These are phyloP conservation scores for Bubo blakistoni DNA, from an alignment of 2,113 vertebrate species.

Conservation along the genomic window DNA sequence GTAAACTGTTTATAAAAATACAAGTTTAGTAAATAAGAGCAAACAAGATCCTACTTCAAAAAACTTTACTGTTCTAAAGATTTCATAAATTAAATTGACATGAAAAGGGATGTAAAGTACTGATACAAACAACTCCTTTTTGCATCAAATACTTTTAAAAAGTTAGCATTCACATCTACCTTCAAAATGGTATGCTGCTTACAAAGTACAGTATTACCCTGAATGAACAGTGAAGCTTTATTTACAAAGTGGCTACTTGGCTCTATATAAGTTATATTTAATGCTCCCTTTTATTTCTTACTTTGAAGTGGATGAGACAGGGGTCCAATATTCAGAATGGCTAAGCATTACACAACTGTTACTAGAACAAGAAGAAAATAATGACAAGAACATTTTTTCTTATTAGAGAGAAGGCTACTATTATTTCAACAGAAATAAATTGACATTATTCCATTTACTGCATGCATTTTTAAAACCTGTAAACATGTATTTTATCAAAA, in stretches of 20 bases:
- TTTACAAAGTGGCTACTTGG: neutral
- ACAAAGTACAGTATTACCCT: neutral
- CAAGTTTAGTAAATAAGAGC: neutral
- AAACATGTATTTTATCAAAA: neutral
- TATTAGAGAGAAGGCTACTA: neutral
- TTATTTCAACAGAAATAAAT: neutral
- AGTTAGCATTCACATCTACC: neutral
- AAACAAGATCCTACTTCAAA: neutral
- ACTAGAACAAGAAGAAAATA: neutral
- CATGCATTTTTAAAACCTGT: neutral
- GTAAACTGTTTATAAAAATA: neutral
- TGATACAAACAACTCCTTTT: neutral
- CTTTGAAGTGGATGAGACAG: neutral
- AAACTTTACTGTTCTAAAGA: neutral
- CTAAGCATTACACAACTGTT: neutral
- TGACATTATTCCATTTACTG: neutral
- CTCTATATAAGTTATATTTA: neutral
- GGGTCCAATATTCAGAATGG: neutral
- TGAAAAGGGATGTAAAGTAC: neutral
- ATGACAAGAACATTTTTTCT: neutral
- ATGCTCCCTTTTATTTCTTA: neutral
- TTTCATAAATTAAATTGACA: neutral
- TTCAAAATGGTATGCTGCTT: neutral
- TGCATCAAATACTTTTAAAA: neutral
- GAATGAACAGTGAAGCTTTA: neutral